Evolutionary conservation across 1,140 invertebrate genomes (phyloP).

Genomic region (Grapholita molesta): DNA sequence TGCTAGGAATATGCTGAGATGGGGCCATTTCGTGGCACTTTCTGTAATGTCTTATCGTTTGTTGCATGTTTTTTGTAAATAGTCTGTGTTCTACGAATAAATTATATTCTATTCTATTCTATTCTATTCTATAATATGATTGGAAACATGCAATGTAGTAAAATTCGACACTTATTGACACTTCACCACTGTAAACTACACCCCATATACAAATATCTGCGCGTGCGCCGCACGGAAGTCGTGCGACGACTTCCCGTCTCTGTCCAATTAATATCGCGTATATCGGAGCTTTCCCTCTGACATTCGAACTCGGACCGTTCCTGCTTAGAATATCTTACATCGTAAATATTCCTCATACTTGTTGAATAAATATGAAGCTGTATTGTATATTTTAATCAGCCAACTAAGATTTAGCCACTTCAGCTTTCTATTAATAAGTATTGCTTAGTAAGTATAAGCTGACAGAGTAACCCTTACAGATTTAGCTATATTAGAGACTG

Average conservation of each 20-base stretch:
- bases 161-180: too few species aligned
- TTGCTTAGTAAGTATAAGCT: background rate
- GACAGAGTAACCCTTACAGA: background rate
- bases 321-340: background rate
- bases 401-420: background rate
- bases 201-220: background rate
- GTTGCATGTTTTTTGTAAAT: too few species aligned
- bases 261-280: background rate
- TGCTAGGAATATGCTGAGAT: too few species aligned
- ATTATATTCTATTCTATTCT: too few species aligned
- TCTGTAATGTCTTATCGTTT: too few species aligned
- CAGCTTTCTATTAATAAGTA: background rate
- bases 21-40: too few species aligned
- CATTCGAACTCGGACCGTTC: background rate
- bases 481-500: too few species aligned
- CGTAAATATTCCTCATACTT: background rate
- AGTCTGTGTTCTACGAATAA: too few species aligned
- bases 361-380: background rate
- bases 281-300: conserved; percentile 1
- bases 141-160: background rate
- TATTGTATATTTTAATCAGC: background rate
- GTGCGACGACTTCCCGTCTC: conserved; percentile 10
- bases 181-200: background rate
- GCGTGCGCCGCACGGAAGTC: conserved; percentile 6
- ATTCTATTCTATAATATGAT: background rate